Evolutionary conservation across 1,140 invertebrate genomes (phyloP).

Genomic region (Sycophila sp.): DNA sequence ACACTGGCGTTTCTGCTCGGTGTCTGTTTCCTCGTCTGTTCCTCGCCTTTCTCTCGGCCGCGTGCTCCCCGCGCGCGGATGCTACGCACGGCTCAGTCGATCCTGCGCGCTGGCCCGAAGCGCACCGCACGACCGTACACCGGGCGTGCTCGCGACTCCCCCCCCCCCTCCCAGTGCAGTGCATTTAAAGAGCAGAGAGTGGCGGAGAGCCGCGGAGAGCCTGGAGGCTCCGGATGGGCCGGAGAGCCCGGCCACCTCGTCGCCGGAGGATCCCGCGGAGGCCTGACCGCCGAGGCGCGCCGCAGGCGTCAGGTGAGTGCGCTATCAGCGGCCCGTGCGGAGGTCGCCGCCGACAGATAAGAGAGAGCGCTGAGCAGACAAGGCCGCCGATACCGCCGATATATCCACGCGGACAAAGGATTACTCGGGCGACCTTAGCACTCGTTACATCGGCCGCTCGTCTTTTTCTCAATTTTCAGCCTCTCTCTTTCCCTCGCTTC

Average conservation of each 20-base stretch:
- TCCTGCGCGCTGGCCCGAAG: conserved; percentile 16
- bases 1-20: too few relatives aligned
- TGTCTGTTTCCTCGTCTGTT: too few relatives aligned
- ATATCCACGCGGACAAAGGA: not conserved
- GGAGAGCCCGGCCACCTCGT: not conserved
- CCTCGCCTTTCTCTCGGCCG: not conserved
- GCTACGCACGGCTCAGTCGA: conserved; percentile 13
- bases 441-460: not conserved
- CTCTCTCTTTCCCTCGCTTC: not conserved
- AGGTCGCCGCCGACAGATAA: too few relatives aligned
- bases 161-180: not conserved
- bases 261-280: not conserved
- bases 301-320: not conserved
- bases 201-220: not conserved
- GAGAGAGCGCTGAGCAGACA: too few relatives aligned
- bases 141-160: not conserved
- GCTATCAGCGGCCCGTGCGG: too few relatives aligned
- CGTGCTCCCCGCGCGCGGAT: not conserved
- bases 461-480: too few relatives aligned
- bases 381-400: not conserved
- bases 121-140: not conserved
- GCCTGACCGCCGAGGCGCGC: not conserved
- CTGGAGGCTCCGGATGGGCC: not conserved
- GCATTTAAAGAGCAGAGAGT: not conserved
- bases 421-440: not conserved